Evolutionary conservation across 2,113 vertebrate species (phyloP).

Genomic region (Sphaerodactylus townsendi): DNA sequence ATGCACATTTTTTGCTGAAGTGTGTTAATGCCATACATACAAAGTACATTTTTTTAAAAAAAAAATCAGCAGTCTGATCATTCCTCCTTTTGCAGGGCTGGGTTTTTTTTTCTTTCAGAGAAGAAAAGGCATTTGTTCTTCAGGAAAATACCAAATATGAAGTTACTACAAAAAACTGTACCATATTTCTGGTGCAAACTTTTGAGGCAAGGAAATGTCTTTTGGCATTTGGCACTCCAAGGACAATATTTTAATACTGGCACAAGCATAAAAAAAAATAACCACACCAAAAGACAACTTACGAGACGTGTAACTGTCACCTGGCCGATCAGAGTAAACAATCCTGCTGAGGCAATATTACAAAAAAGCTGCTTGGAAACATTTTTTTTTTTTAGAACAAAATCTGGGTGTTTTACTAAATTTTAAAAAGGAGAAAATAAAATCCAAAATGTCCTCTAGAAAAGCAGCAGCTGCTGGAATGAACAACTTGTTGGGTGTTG

Average conservation of each 20-base stretch:
- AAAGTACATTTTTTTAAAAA: constrained; percentile 42
- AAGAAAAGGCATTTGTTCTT: constrained; percentile 64
- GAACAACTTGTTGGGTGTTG: not conserved
- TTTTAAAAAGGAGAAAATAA: constrained; percentile 52
- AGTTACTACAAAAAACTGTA: constrained; percentile 8
- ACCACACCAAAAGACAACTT: constrained; percentile 63
- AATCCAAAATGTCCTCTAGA: constrained; percentile 62
- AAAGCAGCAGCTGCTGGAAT: constrained; percentile 61
- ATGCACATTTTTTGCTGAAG: constrained; percentile 55
- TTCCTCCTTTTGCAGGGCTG: constrained; percentile 51
- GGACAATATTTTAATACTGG: constrained; percentile 79
- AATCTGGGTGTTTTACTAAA: constrained; percentile 60
- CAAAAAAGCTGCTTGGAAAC: constrained; percentile 55
- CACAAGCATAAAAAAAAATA: constrained; percentile 66
- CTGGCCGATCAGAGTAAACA: constrained; percentile 41
- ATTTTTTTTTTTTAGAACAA: constrained; percentile 37
- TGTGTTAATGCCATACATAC: constrained; percentile 51
- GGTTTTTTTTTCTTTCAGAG: constrained; percentile 51
- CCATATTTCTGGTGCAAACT: constrained; percentile 52
- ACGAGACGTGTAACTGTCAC: constrained; percentile 59
- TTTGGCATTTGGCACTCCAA: constrained; percentile 74
- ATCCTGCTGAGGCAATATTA: constrained; percentile 50
- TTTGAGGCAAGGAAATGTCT: constrained; percentile 56
- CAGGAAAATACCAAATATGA: constrained; percentile 51
- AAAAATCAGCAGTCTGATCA: constrained; percentile 68